Evolutionary conservation across 1,140 invertebrate genomes (phyloP).

Genomic region (Drosophila parvula): DNA sequence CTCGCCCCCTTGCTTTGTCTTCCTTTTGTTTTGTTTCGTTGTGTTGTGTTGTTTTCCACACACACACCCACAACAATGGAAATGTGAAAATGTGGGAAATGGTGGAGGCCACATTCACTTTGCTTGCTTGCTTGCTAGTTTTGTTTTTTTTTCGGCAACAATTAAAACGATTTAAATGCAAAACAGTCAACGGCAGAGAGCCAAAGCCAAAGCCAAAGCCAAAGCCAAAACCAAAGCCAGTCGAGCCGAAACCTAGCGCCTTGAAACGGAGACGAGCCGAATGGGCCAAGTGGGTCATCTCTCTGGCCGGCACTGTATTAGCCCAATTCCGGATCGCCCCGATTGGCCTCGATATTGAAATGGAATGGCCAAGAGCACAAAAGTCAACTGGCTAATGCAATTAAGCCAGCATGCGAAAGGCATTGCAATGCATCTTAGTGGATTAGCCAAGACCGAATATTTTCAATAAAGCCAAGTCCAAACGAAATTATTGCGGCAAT

Average conservation of each 20-base stretch:
- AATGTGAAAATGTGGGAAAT: constrained; percentile 4
- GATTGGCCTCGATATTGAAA: constrained; percentile 16
- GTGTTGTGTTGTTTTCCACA: background rate
- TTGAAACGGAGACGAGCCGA: background rate
- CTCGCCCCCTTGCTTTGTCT: constrained; percentile 52
- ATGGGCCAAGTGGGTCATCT: constrained; percentile 42
- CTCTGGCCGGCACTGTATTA: constrained; percentile 35
- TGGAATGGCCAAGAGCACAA: constrained; percentile 21
- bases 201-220: constrained; percentile 11
- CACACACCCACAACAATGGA: constrained; percentile 27
- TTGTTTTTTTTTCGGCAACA: constrained; percentile 46
- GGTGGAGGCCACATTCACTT: background rate
- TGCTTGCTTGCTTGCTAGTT: constrained; percentile 22
- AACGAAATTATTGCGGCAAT: background rate
- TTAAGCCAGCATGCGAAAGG: constrained; percentile 2
- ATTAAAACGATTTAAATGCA: constrained; percentile 80
- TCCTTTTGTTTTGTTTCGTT: constrained; percentile 1
- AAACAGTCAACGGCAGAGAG: constrained; percentile 55
- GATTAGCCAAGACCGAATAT: background rate
- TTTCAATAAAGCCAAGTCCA: background rate
- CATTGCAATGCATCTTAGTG: background rate
- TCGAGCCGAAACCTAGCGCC: background rate
- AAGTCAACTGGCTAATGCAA: constrained; percentile 32
- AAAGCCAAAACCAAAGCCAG: constrained; percentile 26
- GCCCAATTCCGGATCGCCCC: constrained; percentile 37